Evolutionary conservation across 2,797 vertebrate genomes (phyloP).

Genomic region (Poliocrania exsul): DNA sequence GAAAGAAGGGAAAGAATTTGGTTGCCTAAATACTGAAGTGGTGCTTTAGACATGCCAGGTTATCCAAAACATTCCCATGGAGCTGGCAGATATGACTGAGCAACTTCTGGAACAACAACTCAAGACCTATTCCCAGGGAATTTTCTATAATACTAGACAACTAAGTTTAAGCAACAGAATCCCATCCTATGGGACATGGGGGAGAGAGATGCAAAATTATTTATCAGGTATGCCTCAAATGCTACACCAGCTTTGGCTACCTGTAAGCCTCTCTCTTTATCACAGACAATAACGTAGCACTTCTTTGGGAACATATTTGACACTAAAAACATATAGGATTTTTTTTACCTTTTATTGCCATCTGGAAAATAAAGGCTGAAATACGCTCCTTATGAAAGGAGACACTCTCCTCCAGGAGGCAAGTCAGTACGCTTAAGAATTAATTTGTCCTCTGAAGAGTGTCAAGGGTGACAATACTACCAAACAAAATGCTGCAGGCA

Average conservation of each 20-base stretch:
- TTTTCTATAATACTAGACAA: not conserved
- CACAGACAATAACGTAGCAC: not conserved
- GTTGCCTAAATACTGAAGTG: not conserved
- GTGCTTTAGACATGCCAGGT: not conserved
- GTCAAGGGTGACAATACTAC: not conserved
- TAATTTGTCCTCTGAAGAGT: not conserved
- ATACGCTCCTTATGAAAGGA: not conserved
- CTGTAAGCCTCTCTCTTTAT: not conserved
- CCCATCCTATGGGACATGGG: not conserved
- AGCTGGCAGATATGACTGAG: rapidly evolving
- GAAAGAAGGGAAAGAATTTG: not conserved
- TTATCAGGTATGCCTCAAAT: not conserved
- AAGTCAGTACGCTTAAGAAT: not conserved
- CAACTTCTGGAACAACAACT: not conserved
- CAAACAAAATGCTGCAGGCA: not conserved
- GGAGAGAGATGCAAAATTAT: not conserved
- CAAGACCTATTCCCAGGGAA: not conserved
- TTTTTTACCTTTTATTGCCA: not conserved
- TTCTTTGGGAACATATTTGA: not conserved
- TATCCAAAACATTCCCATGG: not conserved
- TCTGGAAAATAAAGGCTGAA: not conserved
- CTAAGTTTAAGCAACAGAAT: not conserved
- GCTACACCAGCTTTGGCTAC: not conserved
- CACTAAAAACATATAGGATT: not conserved
- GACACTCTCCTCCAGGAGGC: not conserved